Evolutionary conservation across 2,888 invertebrate genomes (phyloP).

Genomic region (Aphodius granarius): DNA sequence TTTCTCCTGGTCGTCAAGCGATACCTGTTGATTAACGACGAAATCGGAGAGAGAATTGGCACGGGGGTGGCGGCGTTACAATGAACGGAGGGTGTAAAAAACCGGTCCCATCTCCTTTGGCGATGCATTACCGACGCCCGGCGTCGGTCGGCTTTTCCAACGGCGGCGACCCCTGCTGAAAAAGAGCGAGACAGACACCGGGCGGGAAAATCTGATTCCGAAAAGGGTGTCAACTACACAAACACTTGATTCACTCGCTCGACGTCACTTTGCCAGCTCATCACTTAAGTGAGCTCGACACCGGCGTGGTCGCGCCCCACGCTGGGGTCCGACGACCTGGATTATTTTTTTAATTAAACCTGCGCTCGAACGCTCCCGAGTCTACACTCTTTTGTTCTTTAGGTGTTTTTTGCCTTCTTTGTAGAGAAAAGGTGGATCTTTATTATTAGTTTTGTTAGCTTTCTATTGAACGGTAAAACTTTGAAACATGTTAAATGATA

Average conservation of each 20-base stretch:
- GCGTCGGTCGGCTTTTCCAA: conserved; percentile 7
- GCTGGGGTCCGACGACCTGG: conserved; percentile 7
- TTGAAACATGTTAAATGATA: too few relatives aligned
- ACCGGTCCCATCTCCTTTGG: conserved; percentile 25
- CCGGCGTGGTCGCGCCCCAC: conserved; percentile 1
- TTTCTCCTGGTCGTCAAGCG: neutral
- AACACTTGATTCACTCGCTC: conserved; percentile 49
- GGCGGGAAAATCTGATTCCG: conserved; percentile 49
- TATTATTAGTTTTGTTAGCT: neutral
- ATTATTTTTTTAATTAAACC: conserved; percentile 14
- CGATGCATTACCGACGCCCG: conserved; percentile 26
- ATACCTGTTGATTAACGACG: conserved; percentile 30
- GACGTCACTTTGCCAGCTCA: conserved; percentile 46
- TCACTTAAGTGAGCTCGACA: conserved; percentile 36
- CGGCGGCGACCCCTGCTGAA: conserved; percentile 36
- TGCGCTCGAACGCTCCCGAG: neutral
- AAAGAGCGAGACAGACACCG: conserved; percentile 23
- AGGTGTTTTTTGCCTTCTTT: neutral
- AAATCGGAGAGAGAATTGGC: conserved; percentile 18
- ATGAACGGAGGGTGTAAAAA: conserved; percentile 22
- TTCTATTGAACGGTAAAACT: too few relatives aligned
- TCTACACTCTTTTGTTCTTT: neutral
- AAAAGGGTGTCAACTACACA: conserved; percentile 51
- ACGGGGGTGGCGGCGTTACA: neutral
- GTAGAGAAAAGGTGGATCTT: neutral